Conservation (phyloP, 2,888 invertebrate genomes). For the Drosophila percnosoma region DNA sequence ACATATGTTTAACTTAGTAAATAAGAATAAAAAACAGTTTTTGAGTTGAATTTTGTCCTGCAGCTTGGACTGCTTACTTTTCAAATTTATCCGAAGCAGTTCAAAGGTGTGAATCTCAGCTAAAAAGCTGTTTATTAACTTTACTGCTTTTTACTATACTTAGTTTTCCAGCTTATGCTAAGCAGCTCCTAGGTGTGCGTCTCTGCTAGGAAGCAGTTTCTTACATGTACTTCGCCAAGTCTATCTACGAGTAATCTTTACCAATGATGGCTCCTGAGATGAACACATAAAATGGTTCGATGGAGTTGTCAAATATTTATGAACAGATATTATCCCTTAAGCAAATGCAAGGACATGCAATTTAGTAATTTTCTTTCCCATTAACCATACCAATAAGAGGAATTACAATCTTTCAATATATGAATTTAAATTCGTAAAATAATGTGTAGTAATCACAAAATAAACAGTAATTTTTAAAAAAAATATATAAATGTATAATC, state of each 20-base stretch:
- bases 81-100: not conserved
- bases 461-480: not conserved
- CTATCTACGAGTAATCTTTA: not conserved
- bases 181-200: not conserved
- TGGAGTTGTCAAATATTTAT: not conserved
- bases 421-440: not conserved
- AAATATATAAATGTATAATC: not conserved
- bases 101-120: not conserved
- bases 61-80: not conserved
- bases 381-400: not conserved
- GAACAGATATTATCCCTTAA: not conserved
- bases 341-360: not conserved
- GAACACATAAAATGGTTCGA: not conserved
- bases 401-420: not conserved
- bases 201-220: not conserved
- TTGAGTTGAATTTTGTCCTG: not conserved
- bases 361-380: not conserved
- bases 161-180: too few relatives aligned
- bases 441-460: not conserved
- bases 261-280: not conserved
- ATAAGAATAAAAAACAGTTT: not conserved
- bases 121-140: not conserved
- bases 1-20: not conserved
- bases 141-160: not conserved
- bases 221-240: not conserved